Percentiles rank a stretch among this genome's conserved stretches.
Conservation (phyloP, 2,797 vertebrate species). For the Rallus crepitans region DNA sequence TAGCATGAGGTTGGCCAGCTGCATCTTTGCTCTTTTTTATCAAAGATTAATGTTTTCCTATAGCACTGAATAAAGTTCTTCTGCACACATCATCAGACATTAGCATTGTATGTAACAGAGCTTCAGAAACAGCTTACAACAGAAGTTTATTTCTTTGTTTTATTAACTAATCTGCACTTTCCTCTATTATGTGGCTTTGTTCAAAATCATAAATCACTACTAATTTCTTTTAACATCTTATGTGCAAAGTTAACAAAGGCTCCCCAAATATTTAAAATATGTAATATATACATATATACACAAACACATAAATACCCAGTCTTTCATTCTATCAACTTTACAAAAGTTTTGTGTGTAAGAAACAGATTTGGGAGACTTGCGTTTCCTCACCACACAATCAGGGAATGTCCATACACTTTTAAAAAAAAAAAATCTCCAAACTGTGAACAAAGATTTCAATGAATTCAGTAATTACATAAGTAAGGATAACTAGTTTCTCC, state of each 20-base stretch:
- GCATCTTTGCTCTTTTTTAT: background rate
- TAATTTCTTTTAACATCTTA: background rate
- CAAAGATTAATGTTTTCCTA: background rate
- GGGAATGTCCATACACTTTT: background rate
- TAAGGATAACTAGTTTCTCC: background rate
- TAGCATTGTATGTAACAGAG: background rate
- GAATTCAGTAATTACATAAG: background rate
- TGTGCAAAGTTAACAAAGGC: background rate
- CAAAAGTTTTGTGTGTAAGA: background rate
- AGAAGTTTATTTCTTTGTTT: background rate
- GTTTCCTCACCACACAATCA: background rate
- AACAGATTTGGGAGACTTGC: background rate
- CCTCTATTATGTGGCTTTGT: background rate
- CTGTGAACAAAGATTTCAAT: background rate
- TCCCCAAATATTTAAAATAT: background rate
- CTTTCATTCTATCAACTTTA: background rate
- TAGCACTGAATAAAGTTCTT: background rate
- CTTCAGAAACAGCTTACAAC: background rate
- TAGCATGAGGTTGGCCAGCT: background rate
- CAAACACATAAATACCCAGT: background rate
- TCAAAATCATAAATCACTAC: background rate
- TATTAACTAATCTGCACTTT: background rate
- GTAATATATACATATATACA: background rate
- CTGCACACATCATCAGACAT: background rate
- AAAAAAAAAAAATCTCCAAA: background rate